Evolutionary conservation across 2,888 invertebrate genomes (phyloP).

Genomic region (Leptinotarsa rubiginosa): DNA sequence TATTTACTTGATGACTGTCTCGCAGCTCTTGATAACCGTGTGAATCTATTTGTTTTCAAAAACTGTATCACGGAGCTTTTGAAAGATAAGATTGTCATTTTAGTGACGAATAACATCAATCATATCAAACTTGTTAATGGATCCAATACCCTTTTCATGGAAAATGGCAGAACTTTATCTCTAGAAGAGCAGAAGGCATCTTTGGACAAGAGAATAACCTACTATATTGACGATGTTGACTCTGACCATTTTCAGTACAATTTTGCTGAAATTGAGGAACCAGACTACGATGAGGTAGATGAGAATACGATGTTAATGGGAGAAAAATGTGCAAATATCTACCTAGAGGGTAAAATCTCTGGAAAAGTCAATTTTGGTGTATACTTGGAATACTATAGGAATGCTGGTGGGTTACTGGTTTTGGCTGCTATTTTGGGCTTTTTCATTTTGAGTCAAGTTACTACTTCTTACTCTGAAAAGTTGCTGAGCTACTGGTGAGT

Average conservation of each 20-base stretch:
- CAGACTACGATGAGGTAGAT: constrained; percentile 31
- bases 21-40: constrained; percentile 54
- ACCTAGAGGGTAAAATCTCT: constrained; percentile 54
- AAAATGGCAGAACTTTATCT: constrained; percentile 49
- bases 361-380: constrained; percentile 56
- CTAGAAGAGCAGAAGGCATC: constrained; percentile 47
- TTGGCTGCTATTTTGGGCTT: constrained; percentile 45
- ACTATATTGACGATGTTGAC: constrained; percentile 51
- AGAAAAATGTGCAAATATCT: constrained; percentile 41
- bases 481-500: constrained; percentile 56
- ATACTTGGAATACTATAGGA: constrained; percentile 57
- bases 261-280: constrained; percentile 34
- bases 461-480: constrained; percentile 53
- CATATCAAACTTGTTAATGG: constrained; percentile 51
- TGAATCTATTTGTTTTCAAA: constrained; percentile 52
- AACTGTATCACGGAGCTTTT: constrained; percentile 56
- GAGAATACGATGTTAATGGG: constrained; percentile 37
- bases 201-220: constrained; percentile 50
- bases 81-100: constrained; percentile 55
- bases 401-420: constrained; percentile 55
- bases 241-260: constrained; percentile 33
- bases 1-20: constrained; percentile 59
- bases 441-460: constrained; percentile 52
- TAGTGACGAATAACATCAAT: constrained; percentile 56
- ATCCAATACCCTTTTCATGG: constrained; percentile 50